Evolutionary conservation across 2,113 vertebrate genomes (phyloP).

Genomic region (Pipa parva): DNA sequence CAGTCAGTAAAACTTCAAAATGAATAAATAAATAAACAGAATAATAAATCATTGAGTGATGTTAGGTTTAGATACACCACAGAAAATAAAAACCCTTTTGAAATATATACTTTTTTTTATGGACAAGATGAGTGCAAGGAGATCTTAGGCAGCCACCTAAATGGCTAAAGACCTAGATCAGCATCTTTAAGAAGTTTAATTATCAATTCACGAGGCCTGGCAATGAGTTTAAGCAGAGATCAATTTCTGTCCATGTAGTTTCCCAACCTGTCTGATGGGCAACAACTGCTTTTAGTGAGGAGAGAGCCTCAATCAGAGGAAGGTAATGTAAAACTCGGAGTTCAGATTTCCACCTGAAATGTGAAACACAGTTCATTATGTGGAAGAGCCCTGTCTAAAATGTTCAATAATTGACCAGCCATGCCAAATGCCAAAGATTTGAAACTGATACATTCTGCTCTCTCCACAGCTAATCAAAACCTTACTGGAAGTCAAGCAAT

Average conservation of each 20-base stretch:
- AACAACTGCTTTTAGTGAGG: not conserved
- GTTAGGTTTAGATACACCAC: too few relatives aligned
- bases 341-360: slow-evolving; percentile 2
- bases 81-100: too few relatives aligned
- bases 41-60: too few relatives aligned
- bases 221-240: not conserved
- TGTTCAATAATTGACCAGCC: slow-evolving; percentile 22
- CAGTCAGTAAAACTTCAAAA: too few relatives aligned
- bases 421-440: not conserved
- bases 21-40: too few relatives aligned
- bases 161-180: too few relatives aligned
- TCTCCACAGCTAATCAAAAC: slow-evolving; percentile 5
- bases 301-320: not conserved
- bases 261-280: not conserved
- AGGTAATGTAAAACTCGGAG: slow-evolving; percentile 10
- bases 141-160: too few relatives aligned
- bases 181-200: too few relatives aligned
- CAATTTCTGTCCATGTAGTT: too few relatives aligned
- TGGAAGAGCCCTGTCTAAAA: slow-evolving; percentile 2
- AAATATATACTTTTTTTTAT: too few relatives aligned
- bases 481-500: slow-evolving; percentile 1
- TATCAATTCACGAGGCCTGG: not conserved
- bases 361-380: slow-evolving; percentile 7
- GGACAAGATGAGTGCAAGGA: too few relatives aligned
- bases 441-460: slow-evolving; percentile 13